Evolutionary conservation across 2,113 vertebrate species (phyloP).

Genomic region (Hyperopisus bebe): DNA sequence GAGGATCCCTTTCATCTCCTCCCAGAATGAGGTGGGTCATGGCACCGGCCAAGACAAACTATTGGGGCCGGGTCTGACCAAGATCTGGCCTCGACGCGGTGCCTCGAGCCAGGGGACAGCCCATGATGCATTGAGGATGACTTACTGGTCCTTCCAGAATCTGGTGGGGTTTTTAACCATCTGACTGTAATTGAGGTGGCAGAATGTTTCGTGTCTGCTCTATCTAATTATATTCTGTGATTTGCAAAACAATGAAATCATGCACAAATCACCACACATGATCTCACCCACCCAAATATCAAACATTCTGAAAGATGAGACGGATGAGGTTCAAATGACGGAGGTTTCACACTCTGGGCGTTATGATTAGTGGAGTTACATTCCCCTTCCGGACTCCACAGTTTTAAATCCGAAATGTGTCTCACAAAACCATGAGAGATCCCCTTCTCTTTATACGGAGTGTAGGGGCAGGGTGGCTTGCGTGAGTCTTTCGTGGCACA

Average conservation of each 20-base stretch:
- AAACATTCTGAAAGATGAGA: neutral
- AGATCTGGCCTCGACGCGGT: neutral
- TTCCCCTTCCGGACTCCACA: neutral
- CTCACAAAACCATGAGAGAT: neutral
- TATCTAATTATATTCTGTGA: neutral
- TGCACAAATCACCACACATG: neutral
- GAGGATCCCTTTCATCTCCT: constrained; percentile 43
- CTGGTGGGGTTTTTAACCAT: neutral
- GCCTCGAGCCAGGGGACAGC: neutral
- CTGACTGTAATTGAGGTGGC: neutral
- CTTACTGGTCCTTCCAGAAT: neutral
- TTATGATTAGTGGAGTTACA: neutral
- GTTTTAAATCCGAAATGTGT: neutral
- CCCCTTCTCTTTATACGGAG: neutral
- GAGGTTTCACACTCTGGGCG: neutral
- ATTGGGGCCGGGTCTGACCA: constrained; percentile 8
- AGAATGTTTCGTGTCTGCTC: neutral
- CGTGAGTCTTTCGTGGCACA: constrained; percentile 13
- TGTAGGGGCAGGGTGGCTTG: neutral
- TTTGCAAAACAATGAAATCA: neutral
- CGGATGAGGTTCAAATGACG: neutral
- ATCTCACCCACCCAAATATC: neutral
- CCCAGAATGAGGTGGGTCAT: constrained; percentile 29
- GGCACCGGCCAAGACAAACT: constrained; percentile 47
- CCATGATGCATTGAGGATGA: neutral